Evolutionary conservation across 2,888 invertebrate species (phyloP), one percentile per base, ranked within the genome.

Genomic region (Drosophila helvetica): DNA sequence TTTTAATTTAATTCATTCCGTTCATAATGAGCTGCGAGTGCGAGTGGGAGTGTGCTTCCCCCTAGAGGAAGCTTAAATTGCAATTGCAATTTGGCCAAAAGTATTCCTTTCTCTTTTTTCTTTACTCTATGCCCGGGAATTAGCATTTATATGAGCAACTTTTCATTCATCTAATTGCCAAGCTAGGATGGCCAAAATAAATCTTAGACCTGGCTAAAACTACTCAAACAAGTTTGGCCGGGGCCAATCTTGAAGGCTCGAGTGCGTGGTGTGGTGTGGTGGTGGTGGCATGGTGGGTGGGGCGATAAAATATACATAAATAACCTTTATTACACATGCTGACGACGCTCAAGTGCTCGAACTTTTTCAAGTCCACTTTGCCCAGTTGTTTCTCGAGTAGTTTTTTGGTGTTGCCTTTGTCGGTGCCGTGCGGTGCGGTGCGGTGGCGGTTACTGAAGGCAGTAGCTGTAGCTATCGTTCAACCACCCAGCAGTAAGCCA

Each of bases 301-400:
- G 65, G 70, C 75, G 79, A 79, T 83, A 85, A 85, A 82, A 84
- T 84, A 85, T 86, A 86, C 84, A 85, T 85, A 86, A 85, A 85
- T 85, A 85, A 86, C 84, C 84, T 86, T 86, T 85, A 86, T 85
- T 85, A 85, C 86, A 85, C 86, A 84, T 85, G 85, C 82, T 73
- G 75, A 68, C 73, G 80, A 68, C 73, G 80, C 81, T 84, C 83
- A 83, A 84, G 84, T 86, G 84, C 84, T 82, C 74, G 61, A 85
- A 85, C 84, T 85, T 85, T 85, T 76, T 86, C 86, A 85, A 85
- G 85, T 86, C 84, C 84, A 86, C 86, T 85, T 84, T 84, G 82
- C 82, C 69, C 79, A 75, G 81, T 84, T 84, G 84, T 82, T 81
- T 79, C 64, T 86, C 58, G 75, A 82, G 84, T 80, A 86, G 86